Base-by-base conservation (phyloP, 2,797 vertebrate genomes). In the Gambusia yucatana region DNA sequence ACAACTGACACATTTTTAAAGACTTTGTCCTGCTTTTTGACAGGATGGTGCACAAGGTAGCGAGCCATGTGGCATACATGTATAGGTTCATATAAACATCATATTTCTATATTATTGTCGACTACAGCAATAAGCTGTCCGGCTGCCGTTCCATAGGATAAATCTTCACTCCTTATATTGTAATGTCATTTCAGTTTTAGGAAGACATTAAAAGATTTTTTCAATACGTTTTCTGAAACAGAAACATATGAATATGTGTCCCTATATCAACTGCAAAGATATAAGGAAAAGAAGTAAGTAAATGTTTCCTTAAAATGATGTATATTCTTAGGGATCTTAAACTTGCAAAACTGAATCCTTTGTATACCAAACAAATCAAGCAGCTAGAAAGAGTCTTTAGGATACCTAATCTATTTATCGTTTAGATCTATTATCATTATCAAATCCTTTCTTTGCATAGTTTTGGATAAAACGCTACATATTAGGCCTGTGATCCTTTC, bases 311-410 rank as follows among this genome's bases (percentile, higher is more conserved):
- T 76, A 36, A 63, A 77, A 43, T 77, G 3, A 75, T 80, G 16
- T 78, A 71, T 5, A 72, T 76, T 33, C 78, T 81, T 76, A 81
- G 41, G 59, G 59, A 50, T 33, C 73, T 75, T 57, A 61, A 44
- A 75, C 55, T 70, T 33, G 36, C 13, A 75, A 74, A 59, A 72
- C 55, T 63, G 20, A 43, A 69, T 39, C 11, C 6, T 22, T 69
- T 69, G 22, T 6, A 43, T 43, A 41, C 6, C 39, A 43, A 17
- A 65, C 61, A 67, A 10, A 20, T 41, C 9, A 41, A 20, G 36
- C 63, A 70, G 13, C 41, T 46, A 44, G 36, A 41, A 67, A 22
- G 33, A 39, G 39, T 46, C 8, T 44, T 70, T 28, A 70, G 41
- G 41, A 17, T 46, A 44, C 11, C n/a, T 16, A 70, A 46, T 8